phyloP scores from a whole-genome alignment of 2,113 vertebrate species.

The Leptodactylus fuscus region DNA sequence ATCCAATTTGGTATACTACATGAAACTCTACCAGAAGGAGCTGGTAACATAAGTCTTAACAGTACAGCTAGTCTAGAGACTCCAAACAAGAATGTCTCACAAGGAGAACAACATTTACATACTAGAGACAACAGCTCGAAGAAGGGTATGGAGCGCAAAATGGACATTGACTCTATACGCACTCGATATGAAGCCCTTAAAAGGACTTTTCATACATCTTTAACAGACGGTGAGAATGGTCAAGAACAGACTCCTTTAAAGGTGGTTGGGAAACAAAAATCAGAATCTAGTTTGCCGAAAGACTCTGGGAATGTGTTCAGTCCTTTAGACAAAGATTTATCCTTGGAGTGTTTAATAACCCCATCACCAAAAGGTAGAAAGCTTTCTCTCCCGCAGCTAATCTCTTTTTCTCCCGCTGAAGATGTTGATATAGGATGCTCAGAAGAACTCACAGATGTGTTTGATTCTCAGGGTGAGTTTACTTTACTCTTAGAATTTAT shows the following conservation, averaged over 20 bases:
- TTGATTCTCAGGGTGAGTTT: constrained; percentile 31
- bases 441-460: constrained; percentile 1
- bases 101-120: not conserved
- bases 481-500: too few relatives aligned
- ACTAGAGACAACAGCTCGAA: not conserved
- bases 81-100: constrained; percentile 7
- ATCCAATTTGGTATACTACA: constrained; percentile 61
- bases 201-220: constrained; percentile 50
- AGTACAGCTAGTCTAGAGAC: constrained; percentile 37
- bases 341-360: constrained; percentile 51
- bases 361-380: constrained; percentile 60
- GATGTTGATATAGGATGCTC: constrained; percentile 29
- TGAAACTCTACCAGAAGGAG: constrained; percentile 71
- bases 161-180: constrained; percentile 46
- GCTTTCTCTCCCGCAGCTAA: constrained; percentile 62
- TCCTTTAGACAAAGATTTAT: constrained; percentile 27
- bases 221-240: constrained; percentile 47
- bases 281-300: not conserved
- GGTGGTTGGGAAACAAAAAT: constrained; percentile 21
- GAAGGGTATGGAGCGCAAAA: constrained; percentile 28
- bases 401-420: constrained; percentile 62
- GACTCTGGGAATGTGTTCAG: not conserved
- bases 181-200: constrained; percentile 56
- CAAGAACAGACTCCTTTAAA: constrained; percentile 30
- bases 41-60: constrained; percentile 40